Base-by-base conservation (phyloP, 2,113 vertebrate species). In the Pollachius pollachius region DNA sequence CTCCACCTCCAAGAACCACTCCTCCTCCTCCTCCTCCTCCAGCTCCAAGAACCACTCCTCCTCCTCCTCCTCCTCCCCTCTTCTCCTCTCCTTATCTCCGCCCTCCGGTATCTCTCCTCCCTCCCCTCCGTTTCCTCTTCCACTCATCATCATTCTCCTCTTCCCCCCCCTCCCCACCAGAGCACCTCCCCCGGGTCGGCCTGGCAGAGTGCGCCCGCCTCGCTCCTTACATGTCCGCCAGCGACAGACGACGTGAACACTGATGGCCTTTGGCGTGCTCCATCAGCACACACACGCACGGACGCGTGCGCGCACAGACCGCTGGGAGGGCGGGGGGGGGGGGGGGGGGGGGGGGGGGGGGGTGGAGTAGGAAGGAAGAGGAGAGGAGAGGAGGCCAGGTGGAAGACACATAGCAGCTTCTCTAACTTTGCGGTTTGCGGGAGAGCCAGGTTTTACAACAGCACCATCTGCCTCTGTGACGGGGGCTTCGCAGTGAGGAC, bases 161-260 rank as follows among this genome's bases (percentile, higher is more conserved):
- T 16, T 6, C 56, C n/a, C 19, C 52, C n/a, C 5, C 58, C 21
- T 30, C 8, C 59, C 37, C 37, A 2, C 52, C 52, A 52, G 9
- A 3, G 27, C 27, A 27, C 27, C 52, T 52, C 52, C 17, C 57
- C n/a, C 23, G 76, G 71, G 65, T 19, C 37, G 27, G 81, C 78
- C 83, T 74, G 79, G 78, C 76, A 61, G 82, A 84, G 74, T 73
- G 81, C 71, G 73, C 82, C 84, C 76, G 69, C 67, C 73, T 79
- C 58, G 84, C 27, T 2, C 27, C 81, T 82, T 79, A 84, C 75
- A 72, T 77, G 52, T 52, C 52, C 52, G 82, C 66, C 81, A 77
- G 84, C 74, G 84, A 86, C 89, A 82, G 81, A 84, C 85, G n/a
- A 85, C 84, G 88, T 88, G 84, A 90, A 89, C 84, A 65, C 82